Conservation (phyloP, 2,888 invertebrate genomes). For the Torymus texanus region DNA sequence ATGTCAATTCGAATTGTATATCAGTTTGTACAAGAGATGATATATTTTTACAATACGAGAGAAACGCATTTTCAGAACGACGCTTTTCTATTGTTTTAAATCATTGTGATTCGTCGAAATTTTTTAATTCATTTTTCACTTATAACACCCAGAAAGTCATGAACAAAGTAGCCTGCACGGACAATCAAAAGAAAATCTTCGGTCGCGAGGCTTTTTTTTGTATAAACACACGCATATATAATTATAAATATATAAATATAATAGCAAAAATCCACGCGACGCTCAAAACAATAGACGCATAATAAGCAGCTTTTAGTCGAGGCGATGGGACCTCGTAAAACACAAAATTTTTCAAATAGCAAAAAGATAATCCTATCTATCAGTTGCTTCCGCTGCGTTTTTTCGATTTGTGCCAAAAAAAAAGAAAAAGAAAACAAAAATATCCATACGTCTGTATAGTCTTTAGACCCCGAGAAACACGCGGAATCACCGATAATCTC, state of each 20-base stretch:
- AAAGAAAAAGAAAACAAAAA: not conserved
- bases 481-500: not conserved
- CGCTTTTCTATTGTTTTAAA: too few species aligned
- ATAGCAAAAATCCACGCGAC: not conserved
- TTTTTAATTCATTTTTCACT: too few species aligned
- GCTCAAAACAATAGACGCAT: conserved; percentile 11
- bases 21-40: not conserved
- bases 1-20: conserved; percentile 35
- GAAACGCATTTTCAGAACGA: conserved; percentile 32
- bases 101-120: too few species aligned
- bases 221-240: too few species aligned
- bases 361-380: conserved; percentile 9
- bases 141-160: conserved; percentile 26
- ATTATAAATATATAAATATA: too few species aligned
- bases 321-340: not conserved
- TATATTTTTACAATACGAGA: conserved; percentile 24
- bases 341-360: not conserved
- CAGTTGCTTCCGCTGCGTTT: conserved; percentile 40
- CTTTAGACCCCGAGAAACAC: conserved; percentile 2
- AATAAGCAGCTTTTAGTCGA: conserved; percentile 31
- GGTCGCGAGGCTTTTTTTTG: conserved; percentile 32
- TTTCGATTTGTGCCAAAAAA: conserved; percentile 51
- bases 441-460: not conserved
- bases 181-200: conserved; percentile 69
- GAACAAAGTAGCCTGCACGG: conserved; percentile 65